A percentile compares a stretch with the other conserved stretches of the same genome.
phyloP scores from a whole-genome alignment of 2,888 invertebrate genomes.

The Diarsia mendica region DNA sequence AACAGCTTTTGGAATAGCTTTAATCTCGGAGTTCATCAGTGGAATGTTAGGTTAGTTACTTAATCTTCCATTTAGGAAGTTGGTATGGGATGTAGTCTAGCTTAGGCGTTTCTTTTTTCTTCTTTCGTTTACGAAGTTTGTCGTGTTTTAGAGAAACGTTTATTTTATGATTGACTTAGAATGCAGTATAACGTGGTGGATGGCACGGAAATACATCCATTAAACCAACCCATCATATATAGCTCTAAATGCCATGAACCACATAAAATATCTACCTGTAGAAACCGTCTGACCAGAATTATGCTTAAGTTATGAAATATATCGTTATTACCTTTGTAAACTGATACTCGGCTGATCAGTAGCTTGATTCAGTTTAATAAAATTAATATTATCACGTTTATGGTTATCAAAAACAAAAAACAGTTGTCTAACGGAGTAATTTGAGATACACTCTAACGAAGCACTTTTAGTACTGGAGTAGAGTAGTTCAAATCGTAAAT shows the following conservation, averaged over 20 bases:
- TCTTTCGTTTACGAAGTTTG: neutral
- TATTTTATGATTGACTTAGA: neutral
- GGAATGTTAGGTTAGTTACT: conserved; percentile 42
- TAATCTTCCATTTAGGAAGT: conserved; percentile 27
- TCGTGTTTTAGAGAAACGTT: neutral
- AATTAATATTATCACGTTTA: conserved; percentile 44
- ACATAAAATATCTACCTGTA: neutral
- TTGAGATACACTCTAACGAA: conserved; percentile 32
- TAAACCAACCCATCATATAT: neutral
- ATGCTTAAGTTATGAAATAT: conserved; percentile 20
- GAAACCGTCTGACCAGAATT: neutral
- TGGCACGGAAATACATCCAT: neutral
- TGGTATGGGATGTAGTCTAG: neutral
- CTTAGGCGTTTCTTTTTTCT: neutral
- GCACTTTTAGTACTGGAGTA: conserved; percentile 6
- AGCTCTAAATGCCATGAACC: neutral
- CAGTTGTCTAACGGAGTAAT: conserved; percentile 42
- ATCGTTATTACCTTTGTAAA: conserved; percentile 50
- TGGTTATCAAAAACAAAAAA: conserved; percentile 45
- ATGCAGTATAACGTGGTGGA: neutral
- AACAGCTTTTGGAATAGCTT: conserved; percentile 50
- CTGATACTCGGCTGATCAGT: conserved; percentile 54
- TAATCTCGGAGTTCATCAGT: conserved; percentile 41
- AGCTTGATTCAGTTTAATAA: conserved; percentile 44
- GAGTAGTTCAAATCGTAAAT: conserved; percentile 24